Evolutionary conservation across 2,113 vertebrate species (phyloP), one percentile per base, ranked within the genome.

Genomic region (Bagarius yarrelli): DNA sequence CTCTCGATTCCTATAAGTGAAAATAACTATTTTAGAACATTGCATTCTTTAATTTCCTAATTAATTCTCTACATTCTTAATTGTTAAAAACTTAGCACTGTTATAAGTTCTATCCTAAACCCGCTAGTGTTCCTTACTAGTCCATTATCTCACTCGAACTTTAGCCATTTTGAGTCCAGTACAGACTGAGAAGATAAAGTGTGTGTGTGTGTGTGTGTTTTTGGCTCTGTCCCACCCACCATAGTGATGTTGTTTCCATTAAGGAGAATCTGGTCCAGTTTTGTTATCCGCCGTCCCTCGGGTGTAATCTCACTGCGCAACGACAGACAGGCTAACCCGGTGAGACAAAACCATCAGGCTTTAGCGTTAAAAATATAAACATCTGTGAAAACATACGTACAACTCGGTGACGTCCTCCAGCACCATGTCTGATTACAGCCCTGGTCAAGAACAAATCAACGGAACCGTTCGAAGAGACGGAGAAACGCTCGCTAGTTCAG

Each of bases 181-280:
- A n/a, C 56, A 57, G 1, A n/a, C 56, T 57, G 11, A 19, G 11
- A 8, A 0, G 3, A n/a, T 3, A 13, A 21, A 4, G 36, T 40
- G 36, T 40, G 36, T 40, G 36, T 40, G 36, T 40, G 36, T 40
- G 44, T 47, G 44, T 47, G 44, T 47, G 44, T 47, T 40, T 40
- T 40, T 3, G 9, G 44, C n/a, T n/a, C n/a, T n/a, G n/a, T n/a
- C n/a, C n/a, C 14, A 66, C 82, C 85, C 89, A 99, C 97, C 97
- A 99, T 98, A 30, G 97, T 99, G 92, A 98, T 98, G 89, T 99
- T 99, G 83, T 98, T 99, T 88, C 98, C 98, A 73, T 98, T 99
- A 40, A 99, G 93, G 74, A 99, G 93, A 88, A 98, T 99, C 91
- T 99, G 96, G 91, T 99, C 97, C 83, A 99, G 91, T 87, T 99